A percentile compares a stretch with the other conserved stretches of the same genome.
Conservation (phyloP, 2,113 vertebrate species). For the Melanerpes aurifrons region DNA sequence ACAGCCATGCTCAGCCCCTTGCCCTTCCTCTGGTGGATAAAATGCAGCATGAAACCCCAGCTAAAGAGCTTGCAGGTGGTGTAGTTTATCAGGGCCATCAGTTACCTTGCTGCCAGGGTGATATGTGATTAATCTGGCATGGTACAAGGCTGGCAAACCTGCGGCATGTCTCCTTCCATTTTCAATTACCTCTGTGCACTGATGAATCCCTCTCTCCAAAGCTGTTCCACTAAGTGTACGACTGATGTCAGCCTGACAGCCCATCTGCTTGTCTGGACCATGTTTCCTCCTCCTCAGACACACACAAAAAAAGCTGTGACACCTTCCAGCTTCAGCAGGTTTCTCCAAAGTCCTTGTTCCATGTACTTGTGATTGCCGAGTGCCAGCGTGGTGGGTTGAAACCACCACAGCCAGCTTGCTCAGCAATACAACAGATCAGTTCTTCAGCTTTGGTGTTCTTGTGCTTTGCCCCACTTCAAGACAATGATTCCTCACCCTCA, state of each 20-base stretch:
- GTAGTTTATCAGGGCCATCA: conserved; percentile 19
- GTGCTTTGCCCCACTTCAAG: not conserved
- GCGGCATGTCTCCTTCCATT: conserved; percentile 10
- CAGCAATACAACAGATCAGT: not conserved
- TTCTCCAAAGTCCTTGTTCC: conserved; percentile 18
- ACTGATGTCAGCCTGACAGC: conserved; percentile 62
- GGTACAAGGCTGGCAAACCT: conserved; percentile 25
- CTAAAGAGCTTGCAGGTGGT: not conserved
- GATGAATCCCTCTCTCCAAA: conserved; percentile 43
- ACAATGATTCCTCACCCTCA: not conserved
- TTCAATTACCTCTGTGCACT: conserved; percentile 52
- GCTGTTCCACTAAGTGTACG: conserved; percentile 38
- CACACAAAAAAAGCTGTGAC: not conserved
- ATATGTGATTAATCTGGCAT: conserved; percentile 6
- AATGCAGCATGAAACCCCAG: not conserved
- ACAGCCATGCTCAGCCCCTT: not conserved
- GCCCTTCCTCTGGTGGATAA: not conserved
- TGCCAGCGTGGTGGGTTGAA: too few species aligned
- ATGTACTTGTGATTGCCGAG: conserved; percentile 6
- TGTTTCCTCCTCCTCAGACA: conserved; percentile 15
- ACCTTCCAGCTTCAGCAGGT: conserved; percentile 53
- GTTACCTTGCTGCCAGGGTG: not conserved
- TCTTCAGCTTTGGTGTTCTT: not conserved
- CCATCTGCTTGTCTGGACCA: conserved; percentile 64
- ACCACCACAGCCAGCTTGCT: not conserved